phyloP scores from a whole-genome alignment of 2,113 vertebrate species.

The Lanius collurio region DNA sequence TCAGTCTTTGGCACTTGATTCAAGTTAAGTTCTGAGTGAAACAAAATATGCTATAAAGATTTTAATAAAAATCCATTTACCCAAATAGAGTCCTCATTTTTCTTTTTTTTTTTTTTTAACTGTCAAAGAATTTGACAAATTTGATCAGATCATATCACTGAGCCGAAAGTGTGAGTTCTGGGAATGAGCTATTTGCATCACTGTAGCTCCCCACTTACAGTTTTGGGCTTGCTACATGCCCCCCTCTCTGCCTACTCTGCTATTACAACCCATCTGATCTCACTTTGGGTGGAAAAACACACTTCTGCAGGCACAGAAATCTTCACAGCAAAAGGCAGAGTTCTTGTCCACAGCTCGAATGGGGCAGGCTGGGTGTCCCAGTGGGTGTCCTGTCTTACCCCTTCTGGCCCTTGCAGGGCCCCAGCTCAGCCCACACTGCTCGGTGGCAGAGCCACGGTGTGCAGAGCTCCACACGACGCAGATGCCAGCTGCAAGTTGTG shows the following conservation, averaged over 20 bases:
- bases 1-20: neutral
- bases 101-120: neutral
- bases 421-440: neutral
- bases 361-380: neutral
- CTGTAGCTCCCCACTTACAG: constrained; percentile 32
- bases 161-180: constrained; percentile 19
- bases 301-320: neutral
- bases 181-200: constrained; percentile 45
- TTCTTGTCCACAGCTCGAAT: rapidly evolving
- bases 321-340: neutral
- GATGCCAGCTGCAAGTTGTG: neutral
- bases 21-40: neutral
- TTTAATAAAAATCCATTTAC: constrained; percentile 46
- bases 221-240: neutral
- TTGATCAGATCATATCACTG: constrained; percentile 30
- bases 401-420: neutral
- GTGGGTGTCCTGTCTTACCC: neutral
- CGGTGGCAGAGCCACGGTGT: rapidly evolving
- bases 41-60: neutral
- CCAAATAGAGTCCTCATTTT: constrained; percentile 28
- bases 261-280: constrained; percentile 54
- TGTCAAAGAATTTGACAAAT: constrained; percentile 54
- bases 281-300: neutral
- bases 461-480: rapidly evolving
- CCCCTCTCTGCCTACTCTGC: constrained; percentile 27